Evolutionary conservation across 2,888 invertebrate species (phyloP).

Genomic region (Drosophila parthenogenetica): DNA sequence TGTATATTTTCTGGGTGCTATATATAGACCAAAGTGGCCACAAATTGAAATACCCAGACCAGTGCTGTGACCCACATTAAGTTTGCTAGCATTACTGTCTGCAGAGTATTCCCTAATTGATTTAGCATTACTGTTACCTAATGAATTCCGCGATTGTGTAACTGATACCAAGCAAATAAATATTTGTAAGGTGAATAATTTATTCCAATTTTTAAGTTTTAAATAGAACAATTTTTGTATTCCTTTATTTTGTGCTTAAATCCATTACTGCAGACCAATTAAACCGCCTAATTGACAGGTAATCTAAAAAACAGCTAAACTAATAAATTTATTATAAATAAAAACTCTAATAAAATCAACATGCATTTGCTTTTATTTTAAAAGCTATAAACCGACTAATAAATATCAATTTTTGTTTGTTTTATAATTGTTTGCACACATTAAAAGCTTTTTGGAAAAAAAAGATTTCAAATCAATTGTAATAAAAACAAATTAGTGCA

Average conservation of each 20-base stretch:
- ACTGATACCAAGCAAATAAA: too few relatives aligned
- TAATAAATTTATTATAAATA: background rate
- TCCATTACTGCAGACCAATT: too few relatives aligned
- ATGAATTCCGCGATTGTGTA: too few relatives aligned
- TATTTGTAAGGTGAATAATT: too few relatives aligned
- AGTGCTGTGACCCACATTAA: conserved; percentile 39
- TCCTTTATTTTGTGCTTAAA: too few relatives aligned
- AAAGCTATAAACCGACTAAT: background rate
- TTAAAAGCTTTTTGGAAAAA: background rate
- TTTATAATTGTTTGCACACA: background rate
- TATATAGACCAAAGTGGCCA: background rate
- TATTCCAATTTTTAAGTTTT: too few relatives aligned
- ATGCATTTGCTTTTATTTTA: background rate
- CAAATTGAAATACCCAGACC: conserved; percentile 21
- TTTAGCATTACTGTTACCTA: background rate
- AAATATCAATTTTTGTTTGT: background rate
- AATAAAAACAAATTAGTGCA: background rate
- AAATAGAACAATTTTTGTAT: too few relatives aligned
- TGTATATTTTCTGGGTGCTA: background rate
- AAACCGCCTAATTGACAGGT: too few relatives aligned
- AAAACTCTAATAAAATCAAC: too few relatives aligned
- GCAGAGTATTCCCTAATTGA: conserved; percentile 29
- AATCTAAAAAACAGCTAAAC: background rate
- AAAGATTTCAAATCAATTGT: too few relatives aligned
- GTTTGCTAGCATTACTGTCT: conserved; percentile 7